Evolutionary conservation across 1,140 invertebrate species (phyloP).

Genomic region (Drosophila littoralis): DNA sequence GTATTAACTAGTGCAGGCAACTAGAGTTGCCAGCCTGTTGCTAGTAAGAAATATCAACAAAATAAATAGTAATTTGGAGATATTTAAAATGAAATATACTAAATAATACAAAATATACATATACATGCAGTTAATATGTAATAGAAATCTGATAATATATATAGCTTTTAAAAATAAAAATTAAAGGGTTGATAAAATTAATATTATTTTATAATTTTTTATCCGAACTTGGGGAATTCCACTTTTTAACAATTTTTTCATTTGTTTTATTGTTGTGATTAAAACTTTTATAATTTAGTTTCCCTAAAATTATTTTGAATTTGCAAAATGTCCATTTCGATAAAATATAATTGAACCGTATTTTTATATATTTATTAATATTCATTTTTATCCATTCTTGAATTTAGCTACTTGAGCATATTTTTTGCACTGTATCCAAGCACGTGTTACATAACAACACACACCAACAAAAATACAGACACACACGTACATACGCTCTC

Average conservation of each 20-base stretch:
- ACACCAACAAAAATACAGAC: slow-evolving; percentile 2
- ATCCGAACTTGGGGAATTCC: too few species aligned
- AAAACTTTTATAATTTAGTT: too few species aligned
- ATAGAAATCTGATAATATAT: too few species aligned
- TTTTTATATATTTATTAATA: too few species aligned
- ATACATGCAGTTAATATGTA: background rate
- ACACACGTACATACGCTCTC: background rate
- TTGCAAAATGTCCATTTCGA: too few species aligned
- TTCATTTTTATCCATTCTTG: background rate
- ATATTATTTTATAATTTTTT: too few species aligned
- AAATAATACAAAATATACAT: slow-evolving; percentile 1
- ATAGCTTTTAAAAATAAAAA: too few species aligned
- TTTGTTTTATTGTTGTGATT: too few species aligned
- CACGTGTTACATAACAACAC: slow-evolving; percentile 70
- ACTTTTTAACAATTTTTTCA: too few species aligned
- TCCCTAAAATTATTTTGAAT: too few species aligned
- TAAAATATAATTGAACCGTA: too few species aligned
- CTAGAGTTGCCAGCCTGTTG: slow-evolving; percentile 30
- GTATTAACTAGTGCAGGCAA: background rate
- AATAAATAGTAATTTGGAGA: background rate
- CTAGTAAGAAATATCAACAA: background rate
- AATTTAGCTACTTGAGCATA: background rate
- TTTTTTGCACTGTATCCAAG: slow-evolving; percentile 29
- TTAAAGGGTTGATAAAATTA: too few species aligned
- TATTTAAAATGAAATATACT: background rate